Conservation (phyloP, 1,140 invertebrate species). For the Trichoplusia ni region DNA sequence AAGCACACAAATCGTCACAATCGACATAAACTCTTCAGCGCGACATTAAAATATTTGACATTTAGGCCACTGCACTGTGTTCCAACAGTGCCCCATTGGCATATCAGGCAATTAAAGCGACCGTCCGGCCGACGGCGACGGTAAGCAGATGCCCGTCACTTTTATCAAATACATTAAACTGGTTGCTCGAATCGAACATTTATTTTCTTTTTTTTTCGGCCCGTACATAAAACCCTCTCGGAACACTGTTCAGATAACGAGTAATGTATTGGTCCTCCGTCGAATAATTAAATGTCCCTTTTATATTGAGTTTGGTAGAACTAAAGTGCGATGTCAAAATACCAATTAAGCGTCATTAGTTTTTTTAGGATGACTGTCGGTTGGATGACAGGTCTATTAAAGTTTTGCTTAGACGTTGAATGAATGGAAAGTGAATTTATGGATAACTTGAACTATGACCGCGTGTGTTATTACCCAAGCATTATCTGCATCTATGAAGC, state of each 20-base stretch:
- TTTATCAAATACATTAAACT: slow-evolving; percentile 80
- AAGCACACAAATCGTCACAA: slow-evolving; percentile 11
- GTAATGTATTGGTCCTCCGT: slow-evolving; percentile 67
- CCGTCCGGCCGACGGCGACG: slow-evolving; percentile 51
- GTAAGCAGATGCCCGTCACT: slow-evolving; percentile 74
- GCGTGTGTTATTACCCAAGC: too few relatives aligned
- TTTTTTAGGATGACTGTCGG: slow-evolving; percentile 17
- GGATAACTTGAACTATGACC: too few relatives aligned
- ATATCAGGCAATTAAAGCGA: slow-evolving; percentile 74
- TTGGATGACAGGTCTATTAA: not conserved
- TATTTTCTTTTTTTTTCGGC: slow-evolving; percentile 61
- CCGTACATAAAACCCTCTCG: slow-evolving; percentile 59
- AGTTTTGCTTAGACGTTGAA: not conserved
- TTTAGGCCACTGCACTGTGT: slow-evolving; percentile 50
- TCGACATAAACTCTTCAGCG: slow-evolving; percentile 33
- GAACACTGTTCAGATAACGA: slow-evolving; percentile 63
- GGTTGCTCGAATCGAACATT: slow-evolving; percentile 63
- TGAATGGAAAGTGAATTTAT: not conserved
- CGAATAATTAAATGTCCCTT: slow-evolving; percentile 73
- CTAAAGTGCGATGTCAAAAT: slow-evolving; percentile 51
- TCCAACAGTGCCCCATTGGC: slow-evolving; percentile 45
- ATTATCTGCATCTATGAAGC: too few relatives aligned
- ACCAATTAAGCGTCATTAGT: slow-evolving; percentile 59
- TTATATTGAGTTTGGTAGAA: slow-evolving; percentile 50
- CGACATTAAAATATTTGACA: slow-evolving; percentile 57